phyloP scores from a whole-genome alignment of 2,888 invertebrate genomes.

The Tiliacea citrago region DNA sequence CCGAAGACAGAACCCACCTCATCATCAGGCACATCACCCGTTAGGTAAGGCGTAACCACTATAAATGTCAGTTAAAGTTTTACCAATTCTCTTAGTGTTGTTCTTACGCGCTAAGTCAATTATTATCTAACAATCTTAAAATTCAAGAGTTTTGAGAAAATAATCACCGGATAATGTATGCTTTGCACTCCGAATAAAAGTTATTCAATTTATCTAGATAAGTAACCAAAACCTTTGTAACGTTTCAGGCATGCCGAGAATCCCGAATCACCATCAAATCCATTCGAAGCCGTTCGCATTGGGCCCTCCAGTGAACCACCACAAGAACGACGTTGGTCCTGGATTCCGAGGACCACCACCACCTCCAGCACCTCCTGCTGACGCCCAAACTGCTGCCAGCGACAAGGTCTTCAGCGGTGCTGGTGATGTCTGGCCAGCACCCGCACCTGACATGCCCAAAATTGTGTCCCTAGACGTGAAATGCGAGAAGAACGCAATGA shows the following conservation, averaged over 20 bases:
- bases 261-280: conserved; percentile 88
- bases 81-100: background rate
- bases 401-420: conserved; percentile 91
- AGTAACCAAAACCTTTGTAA: conserved; percentile 47
- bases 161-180: no score
- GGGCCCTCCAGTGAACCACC: conserved; percentile 87
- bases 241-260: conserved; percentile 85
- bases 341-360: conserved; percentile 94
- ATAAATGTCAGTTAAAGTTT: background rate
- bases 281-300: conserved; percentile 87
- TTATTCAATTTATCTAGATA: background rate
- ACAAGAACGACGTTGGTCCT: conserved; percentile 87
- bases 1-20: conserved; percentile 93
- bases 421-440: conserved; percentile 96
- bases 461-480: conserved; percentile 98
- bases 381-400: conserved; percentile 90
- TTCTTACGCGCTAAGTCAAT: background rate
- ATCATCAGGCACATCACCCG: conserved; percentile 91
- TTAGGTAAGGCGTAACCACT: conserved; percentile 76
- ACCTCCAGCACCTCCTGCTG: conserved; percentile 85
- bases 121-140: background rate
- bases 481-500: conserved; percentile 98
- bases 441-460: conserved; percentile 97
- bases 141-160: background rate
- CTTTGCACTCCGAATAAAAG: background rate